Base-by-base conservation (phyloP, 2,797 vertebrate genomes). In the Chaetophractus vellerosus region DNA sequence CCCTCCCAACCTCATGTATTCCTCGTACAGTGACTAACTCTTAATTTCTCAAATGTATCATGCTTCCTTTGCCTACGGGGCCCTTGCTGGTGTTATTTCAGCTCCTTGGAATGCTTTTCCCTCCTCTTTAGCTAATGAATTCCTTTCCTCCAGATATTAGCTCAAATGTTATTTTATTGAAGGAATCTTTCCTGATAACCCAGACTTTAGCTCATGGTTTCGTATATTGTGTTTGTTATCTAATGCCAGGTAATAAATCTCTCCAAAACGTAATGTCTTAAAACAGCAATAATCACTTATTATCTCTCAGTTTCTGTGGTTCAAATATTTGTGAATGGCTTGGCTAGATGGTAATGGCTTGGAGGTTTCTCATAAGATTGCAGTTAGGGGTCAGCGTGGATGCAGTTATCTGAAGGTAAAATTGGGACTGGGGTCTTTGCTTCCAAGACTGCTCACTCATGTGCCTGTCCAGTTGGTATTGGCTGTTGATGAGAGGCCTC, bases 191-290 rank as follows among this genome's bases (percentile, higher is more conserved):
- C 38, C 52, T 84, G 24, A 93, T 78, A 33, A 9, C 23, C 31
- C n/a, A 48, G 68, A 75, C 48, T 66, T 91, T 41, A 36, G 86
- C 88, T 68, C 15, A 7, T 80, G 24, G 9, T 82, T 80, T 95
- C 48, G 36, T 94, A n/a, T 94, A n/a, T 57, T 86, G 6, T 64
- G 41, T 75, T 90, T 28, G 21, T 80, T 85, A 72, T 33, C 79
- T 79, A 50, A n/a, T 71, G 10, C 33, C 85, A 36, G 19, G 18
- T 88, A 64, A 94, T 68, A 89, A 93, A 88, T 82, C 57, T 75
- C 57, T 88, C 89, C 15, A 85, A 82, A 89, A 61, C 10, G 14
- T 79, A 69, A 52, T 55, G 10, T 80, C 78, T 90, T 75, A 38
- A 88, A 55, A 68, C 28, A 92, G 24, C 28, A 94, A 48, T 50